Base-by-base conservation (phyloP, 2,888 invertebrate genomes). In the Brenthis hecate region DNA sequence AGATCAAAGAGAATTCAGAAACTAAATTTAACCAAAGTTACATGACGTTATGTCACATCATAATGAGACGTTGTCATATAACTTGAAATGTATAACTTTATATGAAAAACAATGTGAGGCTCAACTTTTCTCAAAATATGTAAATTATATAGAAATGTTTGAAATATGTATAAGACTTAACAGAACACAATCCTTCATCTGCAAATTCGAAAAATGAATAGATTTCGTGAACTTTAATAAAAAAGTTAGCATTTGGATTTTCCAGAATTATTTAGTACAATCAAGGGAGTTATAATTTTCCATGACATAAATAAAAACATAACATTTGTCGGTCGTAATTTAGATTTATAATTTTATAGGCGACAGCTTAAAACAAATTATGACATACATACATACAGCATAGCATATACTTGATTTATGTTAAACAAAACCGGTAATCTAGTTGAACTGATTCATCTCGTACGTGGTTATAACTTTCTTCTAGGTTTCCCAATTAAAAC, bases 281-380 rank as follows among this genome's bases (percentile, higher is more conserved):
- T 47, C 53, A 66, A 56, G 23, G 32, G 55, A 61, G 48, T 61
- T 50, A 56, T 36, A 56, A 47, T 16, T 61, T 54, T 19, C 32
- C 14, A 55, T 61, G 50, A 28, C 54, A 32, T 61, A 51, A 56
- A 51, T 36, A 66, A 50, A 58, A 61, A 23, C 36, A 55, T 56
- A 14, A 11, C 16, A n/a, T 16, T 64, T 50, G 23, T 14, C 16
- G 32, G 16, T 19, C 32, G 11, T 56, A 36, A 56, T 47, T 57
- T 47, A 54, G 19, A 19, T 19, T 53, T 43, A 58, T 50, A 5
- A 50, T 23, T 56, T 32, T n/a, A 28, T 55, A 11, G 14, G 43
- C 28, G 23, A 23, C 11, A 13, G 23, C 6, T 13, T 28, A 6
- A 23, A 56, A 32, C 8, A 56, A 14, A 23, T 28, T 51, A n/a